Evolutionary conservation across 2,888 invertebrate genomes (phyloP).

Genomic region (Sinopyrophorus schimmeli): DNA sequence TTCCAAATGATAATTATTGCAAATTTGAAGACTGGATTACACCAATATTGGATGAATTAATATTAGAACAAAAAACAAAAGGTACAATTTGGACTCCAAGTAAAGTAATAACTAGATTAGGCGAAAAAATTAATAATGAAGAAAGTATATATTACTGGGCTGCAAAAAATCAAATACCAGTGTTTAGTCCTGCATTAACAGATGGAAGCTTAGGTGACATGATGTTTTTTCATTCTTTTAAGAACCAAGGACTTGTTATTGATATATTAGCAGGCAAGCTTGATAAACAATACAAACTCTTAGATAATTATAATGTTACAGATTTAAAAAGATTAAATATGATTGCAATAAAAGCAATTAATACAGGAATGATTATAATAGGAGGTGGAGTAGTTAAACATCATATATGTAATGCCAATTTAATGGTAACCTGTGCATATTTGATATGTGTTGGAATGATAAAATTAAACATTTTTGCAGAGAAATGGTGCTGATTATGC

Average conservation of each 20-base stretch:
- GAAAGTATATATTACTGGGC: constrained; percentile 98
- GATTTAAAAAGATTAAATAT: constrained; percentile 89
- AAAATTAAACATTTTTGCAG: too few species aligned
- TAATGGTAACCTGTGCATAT: constrained; percentile 72
- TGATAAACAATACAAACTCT: neutral
- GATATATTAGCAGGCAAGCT: constrained; percentile 84
- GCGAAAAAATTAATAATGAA: constrained; percentile 86
- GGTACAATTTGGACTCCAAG: constrained; percentile 89
- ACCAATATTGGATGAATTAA: constrained; percentile 89
- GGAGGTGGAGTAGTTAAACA: constrained; percentile 98
- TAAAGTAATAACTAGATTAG: constrained; percentile 79
- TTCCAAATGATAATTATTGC: constrained; percentile 98
- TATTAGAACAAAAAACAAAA: constrained; percentile 80
- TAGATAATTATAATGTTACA: constrained; percentile 44
- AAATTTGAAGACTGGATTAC: constrained; percentile 97
- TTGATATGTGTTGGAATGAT: neutral
- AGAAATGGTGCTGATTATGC: constrained; percentile 96
- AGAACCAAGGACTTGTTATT: constrained; percentile 87
- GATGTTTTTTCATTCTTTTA: constrained; percentile 98
- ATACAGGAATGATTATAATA: constrained; percentile 95
- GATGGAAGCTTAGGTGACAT: constrained; percentile 98
- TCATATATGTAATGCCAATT: constrained; percentile 98
- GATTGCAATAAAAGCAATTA: constrained; percentile 89
- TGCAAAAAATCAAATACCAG: constrained; percentile 93
- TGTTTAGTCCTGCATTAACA: constrained; percentile 96